phyloP scores from a whole-genome alignment of 2,888 invertebrate genomes.

The Podotricha telesiphe region DNA sequence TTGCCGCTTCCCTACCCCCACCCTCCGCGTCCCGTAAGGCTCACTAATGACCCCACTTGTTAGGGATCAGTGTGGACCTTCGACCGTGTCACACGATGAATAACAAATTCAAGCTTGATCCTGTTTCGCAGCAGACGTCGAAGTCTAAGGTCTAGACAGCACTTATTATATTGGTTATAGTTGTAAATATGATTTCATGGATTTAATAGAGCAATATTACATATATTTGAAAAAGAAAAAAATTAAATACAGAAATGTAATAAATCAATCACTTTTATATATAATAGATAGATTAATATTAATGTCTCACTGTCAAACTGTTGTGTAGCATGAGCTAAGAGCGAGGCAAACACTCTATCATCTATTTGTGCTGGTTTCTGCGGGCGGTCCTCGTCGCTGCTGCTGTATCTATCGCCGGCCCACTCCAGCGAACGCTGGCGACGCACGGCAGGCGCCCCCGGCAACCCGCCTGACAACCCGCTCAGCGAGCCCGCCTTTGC shows the following conservation, averaged over 20 bases:
- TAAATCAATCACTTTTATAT: too few species aligned
- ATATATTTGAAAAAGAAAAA: too few species aligned
- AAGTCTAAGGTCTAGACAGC: constrained; percentile 20
- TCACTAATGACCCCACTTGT: constrained; percentile 82
- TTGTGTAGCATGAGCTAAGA: constrained; percentile 80
- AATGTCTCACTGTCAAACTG: constrained; percentile 76
- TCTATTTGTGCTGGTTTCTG: constrained; percentile 78
- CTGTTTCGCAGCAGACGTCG: constrained; percentile 51
- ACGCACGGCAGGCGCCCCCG: constrained; percentile 61
- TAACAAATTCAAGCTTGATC: constrained; percentile 78
- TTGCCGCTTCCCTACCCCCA: constrained; percentile 57
- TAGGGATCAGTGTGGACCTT: constrained; percentile 79
- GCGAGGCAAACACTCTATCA: constrained; percentile 80
- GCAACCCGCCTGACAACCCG: constrained; percentile 69
- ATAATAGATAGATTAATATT: neutral
- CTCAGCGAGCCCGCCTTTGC: constrained; percentile 76
- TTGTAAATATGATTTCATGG: neutral
- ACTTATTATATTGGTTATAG: constrained; percentile 2
- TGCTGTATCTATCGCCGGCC: constrained; percentile 83
- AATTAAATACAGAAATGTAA: too few species aligned
- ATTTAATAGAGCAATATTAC: too few species aligned
- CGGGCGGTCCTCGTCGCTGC: constrained; percentile 80
- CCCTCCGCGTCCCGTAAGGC: constrained; percentile 52
- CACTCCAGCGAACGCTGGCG: constrained; percentile 84
- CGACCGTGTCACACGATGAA: constrained; percentile 77